These are phyloP conservation scores for Fulica atra DNA, from an alignment of 2,113 vertebrate genomes.

Conservation along the genomic window DNA sequence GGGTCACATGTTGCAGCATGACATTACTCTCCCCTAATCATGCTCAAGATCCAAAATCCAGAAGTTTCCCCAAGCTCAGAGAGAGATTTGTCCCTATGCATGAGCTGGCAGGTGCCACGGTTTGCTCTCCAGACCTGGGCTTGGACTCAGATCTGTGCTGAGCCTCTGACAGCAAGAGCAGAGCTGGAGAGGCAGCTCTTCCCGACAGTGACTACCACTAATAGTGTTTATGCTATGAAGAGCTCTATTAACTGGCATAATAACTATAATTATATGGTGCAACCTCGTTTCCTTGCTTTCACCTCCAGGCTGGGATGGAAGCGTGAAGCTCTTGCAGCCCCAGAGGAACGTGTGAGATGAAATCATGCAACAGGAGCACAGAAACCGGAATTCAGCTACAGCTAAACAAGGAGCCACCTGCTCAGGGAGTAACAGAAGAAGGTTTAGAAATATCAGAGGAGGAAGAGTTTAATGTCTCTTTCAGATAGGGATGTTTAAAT, in stretches of 20 bases:
- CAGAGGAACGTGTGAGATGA: constrained; percentile 39
- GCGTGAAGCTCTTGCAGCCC: background rate
- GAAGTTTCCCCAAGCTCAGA: background rate
- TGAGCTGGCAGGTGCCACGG: background rate
- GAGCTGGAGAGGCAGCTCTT: background rate
- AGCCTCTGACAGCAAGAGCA: background rate
- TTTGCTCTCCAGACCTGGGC: background rate
- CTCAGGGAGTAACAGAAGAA: background rate
- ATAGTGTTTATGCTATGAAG: constrained; percentile 16
- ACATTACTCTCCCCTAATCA: background rate
- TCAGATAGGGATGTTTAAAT: background rate
- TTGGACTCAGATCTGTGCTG: background rate
- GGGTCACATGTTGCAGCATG: background rate
- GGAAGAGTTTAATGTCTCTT: background rate
- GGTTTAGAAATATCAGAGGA: background rate
- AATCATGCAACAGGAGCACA: constrained; percentile 14
- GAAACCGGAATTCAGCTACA: constrained; percentile 10
- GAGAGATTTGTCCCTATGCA: background rate
- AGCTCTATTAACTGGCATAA: constrained; percentile 47
- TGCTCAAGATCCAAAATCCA: background rate
- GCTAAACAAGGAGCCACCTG: background rate
- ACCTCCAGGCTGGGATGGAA: constrained; percentile 53
- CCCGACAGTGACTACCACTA: background rate
- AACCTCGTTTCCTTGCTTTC: constrained; percentile 37
- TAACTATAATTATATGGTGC: constrained; percentile 59